phyloP scores from a whole-genome alignment of 2,888 invertebrate genomes.

The Noctua fimbriata region DNA sequence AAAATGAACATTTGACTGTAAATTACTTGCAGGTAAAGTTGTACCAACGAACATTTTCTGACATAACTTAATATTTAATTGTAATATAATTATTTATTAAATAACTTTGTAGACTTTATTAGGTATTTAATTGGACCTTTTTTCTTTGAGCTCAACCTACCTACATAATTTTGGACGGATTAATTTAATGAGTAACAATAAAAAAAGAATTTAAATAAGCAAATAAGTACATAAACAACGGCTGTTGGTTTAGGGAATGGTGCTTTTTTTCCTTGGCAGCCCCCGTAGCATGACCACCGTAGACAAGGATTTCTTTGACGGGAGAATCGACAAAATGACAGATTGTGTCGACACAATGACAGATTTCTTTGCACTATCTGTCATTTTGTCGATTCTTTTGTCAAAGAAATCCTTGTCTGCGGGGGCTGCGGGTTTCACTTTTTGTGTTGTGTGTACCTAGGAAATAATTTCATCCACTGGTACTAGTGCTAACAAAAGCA shows the following conservation, averaged over 20 bases:
- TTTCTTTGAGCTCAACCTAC: neutral
- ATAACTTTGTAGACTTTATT: neutral
- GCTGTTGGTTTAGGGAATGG: neutral
- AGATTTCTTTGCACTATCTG: no score
- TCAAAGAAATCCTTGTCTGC: no score
- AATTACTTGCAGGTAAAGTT: neutral
- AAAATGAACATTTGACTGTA: slow-evolving; percentile 23
- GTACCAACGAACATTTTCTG: neutral
- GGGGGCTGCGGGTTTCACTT: no score
- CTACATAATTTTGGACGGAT: neutral
- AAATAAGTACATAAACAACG: neutral
- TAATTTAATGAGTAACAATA: neutral
- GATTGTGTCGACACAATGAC: no score
- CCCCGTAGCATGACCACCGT: no score
- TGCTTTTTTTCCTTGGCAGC: slow-evolving; percentile 1
- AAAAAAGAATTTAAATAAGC: neutral
- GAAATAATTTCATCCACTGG: neutral
- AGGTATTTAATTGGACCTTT: neutral
- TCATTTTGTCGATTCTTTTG: no score
- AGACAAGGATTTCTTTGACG: no score
- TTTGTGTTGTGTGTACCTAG: neutral
- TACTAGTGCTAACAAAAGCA: neutral
- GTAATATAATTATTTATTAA: slow-evolving; percentile 13
- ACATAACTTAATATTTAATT: slow-evolving; percentile 6
- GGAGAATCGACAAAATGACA: no score